Evolutionary conservation across 2,888 invertebrate species (phyloP), one percentile per base, ranked within the genome.

Genomic region (Drosophila robusta): DNA sequence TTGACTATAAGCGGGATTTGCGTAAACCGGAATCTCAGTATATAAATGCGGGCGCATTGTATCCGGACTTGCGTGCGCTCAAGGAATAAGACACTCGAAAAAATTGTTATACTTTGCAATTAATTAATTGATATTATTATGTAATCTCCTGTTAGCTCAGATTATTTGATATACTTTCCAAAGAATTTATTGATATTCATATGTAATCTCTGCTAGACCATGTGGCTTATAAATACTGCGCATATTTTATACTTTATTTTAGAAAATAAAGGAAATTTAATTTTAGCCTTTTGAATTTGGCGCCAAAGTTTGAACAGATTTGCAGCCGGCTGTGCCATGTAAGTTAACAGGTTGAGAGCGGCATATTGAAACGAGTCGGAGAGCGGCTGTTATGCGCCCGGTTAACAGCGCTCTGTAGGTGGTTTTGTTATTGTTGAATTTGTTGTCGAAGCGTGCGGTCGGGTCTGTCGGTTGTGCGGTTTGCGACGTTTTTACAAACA

Each of bases 1-100:
- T 91, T 70, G 93, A 93, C 57, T 91, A 92, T 57, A 89, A 91
- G 64, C 85, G 89, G 6, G 83, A 87, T 62, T 52, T 82, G 52
- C 80, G 82, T 38, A 81, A 72, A 38, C 63, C 77, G 1, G 86
- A 90, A 65, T 82, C 85, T 63, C 87, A 89, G 62, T 89, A 86
- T 55, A 90, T 91, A 18, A 86, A 89, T 18, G 91, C 92, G 11
- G 91, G 90, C 4, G 78, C 88, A 3, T 70, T 92, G 3, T 92
- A 92, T 83, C 92, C 92, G 0, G 90, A 92, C 70, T 70, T 92
- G 24, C 80, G 87, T 44, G 79, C 79, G n/a, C 58, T 91, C 0
- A 90, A 87, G 49, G 82, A 89, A 24, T 72, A 34, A 47, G 41
- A 18, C n/a, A 55, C 39, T n/a, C n/a, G 29, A 26, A 2, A 5